Conservation (phyloP, 92 coral and sea anemone species). For the Porites cylindrica region DNA sequence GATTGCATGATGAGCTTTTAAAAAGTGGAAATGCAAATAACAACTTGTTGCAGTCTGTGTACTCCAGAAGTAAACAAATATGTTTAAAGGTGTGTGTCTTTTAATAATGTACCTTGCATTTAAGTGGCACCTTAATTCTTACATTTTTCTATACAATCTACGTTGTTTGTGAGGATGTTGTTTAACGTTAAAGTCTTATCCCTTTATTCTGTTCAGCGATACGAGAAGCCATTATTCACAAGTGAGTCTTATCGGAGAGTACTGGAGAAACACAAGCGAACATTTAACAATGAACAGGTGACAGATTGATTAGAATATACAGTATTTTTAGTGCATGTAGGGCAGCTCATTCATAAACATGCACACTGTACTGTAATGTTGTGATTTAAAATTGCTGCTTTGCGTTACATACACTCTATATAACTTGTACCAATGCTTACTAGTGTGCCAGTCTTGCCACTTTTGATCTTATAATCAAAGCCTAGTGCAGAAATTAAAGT, state of each 20-base stretch:
- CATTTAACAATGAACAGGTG: slow-evolving; percentile 86
- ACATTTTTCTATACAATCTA: neutral
- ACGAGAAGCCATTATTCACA: slow-evolving; percentile 91
- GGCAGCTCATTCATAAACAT: too few species aligned
- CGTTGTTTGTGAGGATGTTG: neutral
- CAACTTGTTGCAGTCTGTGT: slow-evolving; percentile 89
- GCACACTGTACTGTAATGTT: too few species aligned
- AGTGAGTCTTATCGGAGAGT: slow-evolving; percentile 79
- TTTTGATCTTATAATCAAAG: too few species aligned
- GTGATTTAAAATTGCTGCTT: too few species aligned
- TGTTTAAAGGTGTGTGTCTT: slow-evolving; percentile 76
- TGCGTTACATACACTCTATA: too few species aligned
- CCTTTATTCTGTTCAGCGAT: slow-evolving; percentile 55
- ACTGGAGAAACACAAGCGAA: slow-evolving; percentile 81
- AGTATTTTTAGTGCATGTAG: neutral
- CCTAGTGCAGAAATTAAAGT: too few species aligned
- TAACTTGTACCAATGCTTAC: too few species aligned
- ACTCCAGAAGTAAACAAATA: slow-evolving; percentile 79
- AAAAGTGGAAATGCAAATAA: slow-evolving; percentile 83
- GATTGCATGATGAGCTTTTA: slow-evolving; percentile 91
- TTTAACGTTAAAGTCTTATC: neutral
- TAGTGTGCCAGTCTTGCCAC: too few species aligned
- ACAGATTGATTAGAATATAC: neutral
- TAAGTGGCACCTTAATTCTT: too few species aligned
- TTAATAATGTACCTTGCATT: too few species aligned